phyloP scores from a whole-genome alignment of 2,113 vertebrate genomes.

The Ellobius talpinus region DNA sequence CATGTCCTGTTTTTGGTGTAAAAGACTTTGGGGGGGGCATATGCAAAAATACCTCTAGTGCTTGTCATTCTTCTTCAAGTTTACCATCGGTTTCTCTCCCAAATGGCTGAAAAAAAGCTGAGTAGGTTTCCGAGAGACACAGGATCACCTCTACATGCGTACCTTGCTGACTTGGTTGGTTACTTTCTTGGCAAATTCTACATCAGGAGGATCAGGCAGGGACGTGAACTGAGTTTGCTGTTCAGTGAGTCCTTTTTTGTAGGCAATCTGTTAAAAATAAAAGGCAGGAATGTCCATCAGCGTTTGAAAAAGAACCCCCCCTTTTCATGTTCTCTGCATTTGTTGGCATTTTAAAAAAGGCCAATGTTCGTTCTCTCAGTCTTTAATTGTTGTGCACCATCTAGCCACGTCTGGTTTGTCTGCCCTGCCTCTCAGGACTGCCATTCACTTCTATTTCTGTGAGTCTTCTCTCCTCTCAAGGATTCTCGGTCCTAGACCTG shows the following conservation, averaged over 20 bases:
- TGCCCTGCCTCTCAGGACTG: neutral
- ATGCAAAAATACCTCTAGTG: neutral
- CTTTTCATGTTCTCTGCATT: fast-evolving
- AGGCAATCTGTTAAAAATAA: constrained; percentile 89
- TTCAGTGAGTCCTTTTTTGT: constrained; percentile 95
- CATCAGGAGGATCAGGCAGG: constrained; percentile 93
- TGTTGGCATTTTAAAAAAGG: neutral
- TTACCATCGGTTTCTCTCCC: constrained; percentile 10
- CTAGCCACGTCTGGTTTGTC: neutral
- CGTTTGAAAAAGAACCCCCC: neutral
- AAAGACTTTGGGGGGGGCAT: neutral
- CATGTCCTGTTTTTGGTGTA: neutral
- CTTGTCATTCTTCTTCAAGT: neutral
- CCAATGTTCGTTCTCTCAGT: neutral
- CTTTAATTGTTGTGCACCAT: neutral
- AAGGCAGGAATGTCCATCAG: constrained; percentile 28
- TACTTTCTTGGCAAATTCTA: constrained; percentile 94
- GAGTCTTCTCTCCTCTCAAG: neutral
- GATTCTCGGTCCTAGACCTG: neutral
- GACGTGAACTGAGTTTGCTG: constrained; percentile 93
- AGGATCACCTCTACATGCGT: constrained; percentile 80
- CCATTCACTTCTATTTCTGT: neutral
- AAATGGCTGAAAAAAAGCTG: neutral
- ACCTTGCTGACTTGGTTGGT: constrained; percentile 94
- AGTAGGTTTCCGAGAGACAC: neutral